phyloP scores from a whole-genome alignment of 2,888 invertebrate species.

The Mactromeris polynyma region DNA sequence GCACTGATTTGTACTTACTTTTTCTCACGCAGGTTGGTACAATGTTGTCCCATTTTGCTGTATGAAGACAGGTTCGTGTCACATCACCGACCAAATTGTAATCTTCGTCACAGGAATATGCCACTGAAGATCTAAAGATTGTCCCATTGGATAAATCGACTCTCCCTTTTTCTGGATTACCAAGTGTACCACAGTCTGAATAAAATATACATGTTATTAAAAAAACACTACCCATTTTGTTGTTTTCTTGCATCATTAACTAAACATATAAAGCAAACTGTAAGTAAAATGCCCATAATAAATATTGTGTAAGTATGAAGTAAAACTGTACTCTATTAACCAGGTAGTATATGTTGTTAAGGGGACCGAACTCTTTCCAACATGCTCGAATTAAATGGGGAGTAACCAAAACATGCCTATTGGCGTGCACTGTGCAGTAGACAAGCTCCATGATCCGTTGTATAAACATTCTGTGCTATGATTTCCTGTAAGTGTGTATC shows the following conservation, averaged over 20 bases:
- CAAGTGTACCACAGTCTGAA: background rate
- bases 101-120: background rate
- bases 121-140: background rate
- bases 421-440: background rate
- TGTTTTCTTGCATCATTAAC: too few species aligned
- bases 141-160: slow-evolving; percentile 13
- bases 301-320: too few species aligned
- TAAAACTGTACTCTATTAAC: too few species aligned
- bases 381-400: background rate
- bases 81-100: background rate
- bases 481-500: background rate
- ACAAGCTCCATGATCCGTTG: background rate
- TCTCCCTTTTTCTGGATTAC: background rate
- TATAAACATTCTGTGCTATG: background rate
- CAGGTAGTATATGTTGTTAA: too few species aligned
- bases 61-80: background rate
- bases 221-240: too few species aligned
- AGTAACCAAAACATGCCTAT: background rate
- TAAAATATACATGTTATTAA: background rate
- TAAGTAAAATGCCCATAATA: too few species aligned
- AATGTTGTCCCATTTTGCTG: background rate
- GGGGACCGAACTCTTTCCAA: too few species aligned
- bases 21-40: background rate
- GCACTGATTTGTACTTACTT: background rate
- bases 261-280: too few species aligned